Conservation (phyloP, 2,888 invertebrate genomes). For the Eumerus sabulonum region DNA sequence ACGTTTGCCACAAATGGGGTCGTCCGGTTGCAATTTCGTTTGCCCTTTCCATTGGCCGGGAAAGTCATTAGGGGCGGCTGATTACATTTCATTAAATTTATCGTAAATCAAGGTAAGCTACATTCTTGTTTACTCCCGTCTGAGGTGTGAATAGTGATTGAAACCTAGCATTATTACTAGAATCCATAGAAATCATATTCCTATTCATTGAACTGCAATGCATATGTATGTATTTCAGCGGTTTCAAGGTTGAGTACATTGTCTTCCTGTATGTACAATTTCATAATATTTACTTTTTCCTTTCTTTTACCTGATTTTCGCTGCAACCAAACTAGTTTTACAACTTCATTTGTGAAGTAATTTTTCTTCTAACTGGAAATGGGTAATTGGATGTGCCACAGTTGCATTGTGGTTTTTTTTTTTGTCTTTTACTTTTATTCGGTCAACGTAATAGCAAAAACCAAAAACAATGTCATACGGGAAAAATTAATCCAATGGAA, state of each 20-base stretch:
- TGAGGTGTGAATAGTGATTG: not conserved
- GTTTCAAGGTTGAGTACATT: conserved; percentile 38
- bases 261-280: conserved; percentile 27
- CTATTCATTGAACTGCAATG: too few relatives aligned
- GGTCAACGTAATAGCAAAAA: conserved; percentile 42
- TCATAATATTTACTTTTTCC: conserved; percentile 11
- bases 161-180: not conserved
- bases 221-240: too few relatives aligned
- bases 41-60: conserved; percentile 44
- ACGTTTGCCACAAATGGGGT: conserved; percentile 7
- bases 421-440: conserved; percentile 9
- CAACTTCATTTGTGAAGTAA: conserved; percentile 41
- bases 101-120: conserved; percentile 59
- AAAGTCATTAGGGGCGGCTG: conserved; percentile 34
- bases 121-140: conserved; percentile 15
- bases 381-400: conserved; percentile 44
- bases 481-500: conserved; percentile 67
- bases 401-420: conserved; percentile 31
- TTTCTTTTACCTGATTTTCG: not conserved
- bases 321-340: conserved; percentile 42
- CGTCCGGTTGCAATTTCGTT: conserved; percentile 47
- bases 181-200: too few relatives aligned
- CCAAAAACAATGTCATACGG: conserved; percentile 54
- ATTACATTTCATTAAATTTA: conserved; percentile 40
- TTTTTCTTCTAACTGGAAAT: conserved; percentile 31